Evolutionary conservation across 2,113 vertebrate genomes (phyloP).

Genomic region (Mesoclemmys tuberculata): DNA sequence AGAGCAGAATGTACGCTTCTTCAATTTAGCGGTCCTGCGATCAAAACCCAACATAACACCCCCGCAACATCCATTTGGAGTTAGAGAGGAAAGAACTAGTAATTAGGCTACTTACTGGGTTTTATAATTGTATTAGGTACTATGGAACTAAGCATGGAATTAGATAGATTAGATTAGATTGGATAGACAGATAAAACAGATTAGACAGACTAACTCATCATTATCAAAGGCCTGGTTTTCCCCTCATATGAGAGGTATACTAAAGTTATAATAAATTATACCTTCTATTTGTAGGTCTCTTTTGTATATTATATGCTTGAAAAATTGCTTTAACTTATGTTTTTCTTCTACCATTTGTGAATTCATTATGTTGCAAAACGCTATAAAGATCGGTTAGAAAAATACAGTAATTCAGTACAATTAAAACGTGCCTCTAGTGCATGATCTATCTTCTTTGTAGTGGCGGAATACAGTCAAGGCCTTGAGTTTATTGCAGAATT

Average conservation of each 20-base stretch:
- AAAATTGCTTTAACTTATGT: background rate
- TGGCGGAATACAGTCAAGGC: background rate
- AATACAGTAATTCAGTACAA: background rate
- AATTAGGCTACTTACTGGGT: constrained; percentile 42
- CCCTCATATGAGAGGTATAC: background rate
- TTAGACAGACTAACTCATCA: constrained; percentile 39
- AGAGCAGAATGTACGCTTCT: background rate
- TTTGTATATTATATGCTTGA: constrained; percentile 28
- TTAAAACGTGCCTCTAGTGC: background rate
- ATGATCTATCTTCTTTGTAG: background rate
- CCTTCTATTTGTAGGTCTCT: background rate
- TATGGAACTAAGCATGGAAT: constrained; percentile 12
- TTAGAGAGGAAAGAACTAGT: background rate
- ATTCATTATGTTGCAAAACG: background rate
- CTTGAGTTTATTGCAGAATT: background rate
- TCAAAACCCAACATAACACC: background rate
- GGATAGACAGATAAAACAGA: constrained; percentile 53
- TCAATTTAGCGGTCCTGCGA: background rate
- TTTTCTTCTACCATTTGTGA: constrained; percentile 33
- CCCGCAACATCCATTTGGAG: background rate
- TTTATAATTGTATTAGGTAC: constrained; percentile 49
- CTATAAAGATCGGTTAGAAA: constrained; percentile 4
- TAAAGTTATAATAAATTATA: constrained; percentile 1
- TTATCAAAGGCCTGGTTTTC: constrained; percentile 29
- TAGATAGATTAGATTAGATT: constrained; percentile 59